Conservation (phyloP, 2,113 vertebrate species). For the Amblyopsis rosae region DNA sequence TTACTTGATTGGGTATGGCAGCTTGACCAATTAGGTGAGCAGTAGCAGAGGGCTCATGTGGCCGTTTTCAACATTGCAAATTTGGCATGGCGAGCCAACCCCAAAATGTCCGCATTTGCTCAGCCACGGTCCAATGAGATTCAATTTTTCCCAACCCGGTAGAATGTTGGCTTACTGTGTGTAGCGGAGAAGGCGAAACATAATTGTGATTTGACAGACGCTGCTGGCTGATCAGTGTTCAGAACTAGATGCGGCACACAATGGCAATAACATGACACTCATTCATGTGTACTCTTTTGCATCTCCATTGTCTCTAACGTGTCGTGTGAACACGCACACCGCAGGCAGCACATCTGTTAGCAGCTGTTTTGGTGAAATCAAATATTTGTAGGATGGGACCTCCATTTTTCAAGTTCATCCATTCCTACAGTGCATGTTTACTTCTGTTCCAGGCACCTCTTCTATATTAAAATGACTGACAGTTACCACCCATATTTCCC, state of each 20-base stretch:
- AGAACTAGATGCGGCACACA: not conserved
- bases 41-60: slow-evolving; percentile 32
- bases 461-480: too few species aligned
- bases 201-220: too few species aligned
- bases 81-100: slow-evolving; percentile 30
- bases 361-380: too few species aligned
- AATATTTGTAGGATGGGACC: too few species aligned
- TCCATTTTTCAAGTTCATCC: too few species aligned
- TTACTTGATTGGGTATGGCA: slow-evolving; percentile 36
- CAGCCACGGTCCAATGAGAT: slow-evolving; percentile 27
- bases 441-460: too few species aligned
- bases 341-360: too few species aligned
- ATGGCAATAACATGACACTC: not conserved
- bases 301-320: not conserved
- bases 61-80: slow-evolving; percentile 19
- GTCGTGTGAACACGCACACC: too few species aligned
- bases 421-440: too few species aligned
- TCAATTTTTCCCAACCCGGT: slow-evolving; percentile 30
- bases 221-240: too few species aligned
- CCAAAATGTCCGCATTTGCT: slow-evolving; percentile 22
- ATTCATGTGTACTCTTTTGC: not conserved
- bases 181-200: too few species aligned
- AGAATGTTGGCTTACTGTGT: slow-evolving; percentile 2
- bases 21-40: slow-evolving; percentile 48
- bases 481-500: too few species aligned